phyloP scores from a whole-genome alignment of 2,888 invertebrate species.

The Idaea straminata region DNA sequence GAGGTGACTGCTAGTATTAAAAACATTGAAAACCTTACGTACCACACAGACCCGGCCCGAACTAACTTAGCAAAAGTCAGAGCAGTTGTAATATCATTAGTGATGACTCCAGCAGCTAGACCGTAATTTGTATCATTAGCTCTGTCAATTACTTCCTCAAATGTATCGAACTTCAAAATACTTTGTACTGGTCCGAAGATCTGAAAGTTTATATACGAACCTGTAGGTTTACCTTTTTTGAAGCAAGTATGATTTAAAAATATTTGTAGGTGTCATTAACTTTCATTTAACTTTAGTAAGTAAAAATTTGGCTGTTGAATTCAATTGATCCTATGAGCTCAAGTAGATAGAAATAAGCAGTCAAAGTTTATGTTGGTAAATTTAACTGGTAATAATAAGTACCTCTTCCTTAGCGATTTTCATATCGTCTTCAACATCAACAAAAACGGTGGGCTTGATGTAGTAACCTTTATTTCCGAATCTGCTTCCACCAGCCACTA shows the following conservation, averaged over 20 bases:
- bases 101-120: conserved; percentile 91
- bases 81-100: conserved; percentile 90
- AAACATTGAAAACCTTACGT: conserved; percentile 25
- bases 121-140: conserved; percentile 92
- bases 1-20: too few species aligned
- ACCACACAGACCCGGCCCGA: conserved; percentile 92
- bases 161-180: conserved; percentile 89
- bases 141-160: conserved; percentile 90
- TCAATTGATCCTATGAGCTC: too few species aligned
- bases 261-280: too few species aligned
- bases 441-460: conserved; percentile 89
- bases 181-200: conserved; percentile 96
- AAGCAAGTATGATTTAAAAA: too few species aligned
- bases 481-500: conserved; percentile 88
- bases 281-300: too few species aligned
- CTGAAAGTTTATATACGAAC: conserved; percentile 57
- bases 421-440: conserved; percentile 88
- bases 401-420: conserved; percentile 90
- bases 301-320: too few species aligned
- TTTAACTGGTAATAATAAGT: conserved; percentile 11
- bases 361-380: not conserved
- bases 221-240: not conserved
- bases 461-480: conserved; percentile 86
- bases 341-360: not conserved
- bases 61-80: conserved; percentile 88